Base-by-base conservation (phyloP, 2,113 vertebrate species). In the Chloropsis hardwickii region DNA sequence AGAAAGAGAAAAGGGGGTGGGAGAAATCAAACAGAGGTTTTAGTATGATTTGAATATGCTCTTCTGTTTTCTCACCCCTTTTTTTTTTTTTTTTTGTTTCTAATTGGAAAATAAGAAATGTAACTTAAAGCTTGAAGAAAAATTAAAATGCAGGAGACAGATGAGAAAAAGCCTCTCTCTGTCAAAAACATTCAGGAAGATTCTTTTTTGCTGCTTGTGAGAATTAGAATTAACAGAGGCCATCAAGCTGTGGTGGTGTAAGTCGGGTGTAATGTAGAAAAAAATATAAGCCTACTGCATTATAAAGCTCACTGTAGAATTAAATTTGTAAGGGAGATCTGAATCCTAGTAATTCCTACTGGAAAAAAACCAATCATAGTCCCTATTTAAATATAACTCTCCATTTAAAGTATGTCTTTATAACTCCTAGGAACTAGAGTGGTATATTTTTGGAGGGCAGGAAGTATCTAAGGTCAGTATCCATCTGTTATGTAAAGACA, bases 21-120 rank as follows among this genome's bases (percentile, higher is more conserved):
- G 45, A 79, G 61, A 94, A 94, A 91, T 83, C 69, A 84, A 69
- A 92, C 62, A 85, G 86, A 81, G 56, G 70, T 92, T 95, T 94
- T 67, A 42, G 27, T 57, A 47, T 66, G 61, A 80, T 74, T 96
- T 94, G 70, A 94, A 96, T 85, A 92, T 60, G 54, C 35, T 91
- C 14, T 66, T 83, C 70, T 92, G 45, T 72, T 94, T 94, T 93
- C 88, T 91, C 47, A 78, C 44, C 61, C 18, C n/a, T n/a, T n/a
- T n/a, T n/a, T 45, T 90, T 56, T 60, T 70, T 83, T 72, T 42
- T 50, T 25, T 29, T 27, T 47, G 7, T 58, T 66, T 67, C 67
- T 58, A 35, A 79, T 61, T 90, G 57, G 39, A 35, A 81, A 50
- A 90, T 28, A 65, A 54, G 20, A 64, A 91, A 37, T 20, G 9